phyloP scores from a whole-genome alignment of 2,797 vertebrate species.

The Gymnoscopelus microlampas region DNA sequence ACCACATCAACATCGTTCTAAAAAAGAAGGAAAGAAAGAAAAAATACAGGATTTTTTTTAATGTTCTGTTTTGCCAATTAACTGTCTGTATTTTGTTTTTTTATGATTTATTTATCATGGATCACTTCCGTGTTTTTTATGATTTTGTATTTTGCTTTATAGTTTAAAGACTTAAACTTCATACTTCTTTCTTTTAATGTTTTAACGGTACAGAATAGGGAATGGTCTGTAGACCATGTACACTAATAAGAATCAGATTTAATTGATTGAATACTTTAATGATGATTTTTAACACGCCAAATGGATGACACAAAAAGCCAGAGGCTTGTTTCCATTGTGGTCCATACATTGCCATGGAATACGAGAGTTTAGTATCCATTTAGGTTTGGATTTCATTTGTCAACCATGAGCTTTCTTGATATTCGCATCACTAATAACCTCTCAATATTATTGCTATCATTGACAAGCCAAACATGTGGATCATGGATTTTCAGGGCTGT shows the following conservation, averaged over 20 bases:
- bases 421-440: not conserved
- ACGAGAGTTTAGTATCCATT: not conserved
- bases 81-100: not conserved
- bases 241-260: not conserved
- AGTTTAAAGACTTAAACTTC: too few species aligned
- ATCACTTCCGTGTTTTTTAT: not conserved
- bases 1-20: not conserved
- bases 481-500: slow-evolving; percentile 22
- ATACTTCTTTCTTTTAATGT: slow-evolving; percentile 5
- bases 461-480: not conserved
- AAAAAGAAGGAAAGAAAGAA: too few species aligned
- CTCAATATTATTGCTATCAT: not conserved
- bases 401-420: not conserved
- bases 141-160: slow-evolving; percentile 18
- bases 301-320: too few species aligned
- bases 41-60: slow-evolving; percentile 29
- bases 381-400: not conserved
- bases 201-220: not conserved
- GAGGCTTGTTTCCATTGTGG: too few species aligned
- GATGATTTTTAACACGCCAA: too few species aligned
- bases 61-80: slow-evolving; percentile 33
- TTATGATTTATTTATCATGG: slow-evolving; percentile 7
- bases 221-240: not conserved
- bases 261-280: too few species aligned
- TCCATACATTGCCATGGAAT: not conserved